Conservation (phyloP, 2,888 invertebrate species). For the Rosalia funebris region DNA sequence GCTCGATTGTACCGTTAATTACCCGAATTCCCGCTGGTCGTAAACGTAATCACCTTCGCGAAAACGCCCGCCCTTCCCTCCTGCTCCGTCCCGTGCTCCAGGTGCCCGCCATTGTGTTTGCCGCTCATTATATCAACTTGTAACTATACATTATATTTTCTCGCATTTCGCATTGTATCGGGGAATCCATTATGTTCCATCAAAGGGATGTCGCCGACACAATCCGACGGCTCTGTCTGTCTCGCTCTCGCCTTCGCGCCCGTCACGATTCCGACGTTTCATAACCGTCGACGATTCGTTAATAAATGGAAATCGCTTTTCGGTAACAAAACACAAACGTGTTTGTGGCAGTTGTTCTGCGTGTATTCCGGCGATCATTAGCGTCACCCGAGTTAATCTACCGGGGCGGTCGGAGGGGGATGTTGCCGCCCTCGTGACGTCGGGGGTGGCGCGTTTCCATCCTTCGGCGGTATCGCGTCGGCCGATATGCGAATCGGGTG, state of each 20-base stretch:
- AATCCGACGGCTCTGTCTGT: constrained; percentile 15
- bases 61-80: not conserved
- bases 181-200: constrained; percentile 31
- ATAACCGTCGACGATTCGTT: constrained; percentile 36
- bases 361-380: constrained; percentile 51
- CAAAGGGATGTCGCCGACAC: constrained; percentile 30
- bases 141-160: constrained; percentile 21
- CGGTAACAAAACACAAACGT: constrained; percentile 53
- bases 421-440: not conserved
- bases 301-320: constrained; percentile 52
- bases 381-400: constrained; percentile 47
- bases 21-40: not conserved
- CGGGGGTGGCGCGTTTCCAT: not conserved
- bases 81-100: not conserved
- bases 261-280: constrained; percentile 39
- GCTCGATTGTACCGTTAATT: not conserved
- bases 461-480: not conserved
- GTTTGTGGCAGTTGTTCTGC: constrained; percentile 53
- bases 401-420: constrained; percentile 15
- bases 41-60: not conserved
- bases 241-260: constrained; percentile 5
- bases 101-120: too few species aligned
- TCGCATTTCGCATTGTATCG: constrained; percentile 22
- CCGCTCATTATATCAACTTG: constrained; percentile 19
- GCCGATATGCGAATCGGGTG: too few species aligned